Conservation (phyloP, 1,140 invertebrate species). For the Drosophila santomea region DNA sequence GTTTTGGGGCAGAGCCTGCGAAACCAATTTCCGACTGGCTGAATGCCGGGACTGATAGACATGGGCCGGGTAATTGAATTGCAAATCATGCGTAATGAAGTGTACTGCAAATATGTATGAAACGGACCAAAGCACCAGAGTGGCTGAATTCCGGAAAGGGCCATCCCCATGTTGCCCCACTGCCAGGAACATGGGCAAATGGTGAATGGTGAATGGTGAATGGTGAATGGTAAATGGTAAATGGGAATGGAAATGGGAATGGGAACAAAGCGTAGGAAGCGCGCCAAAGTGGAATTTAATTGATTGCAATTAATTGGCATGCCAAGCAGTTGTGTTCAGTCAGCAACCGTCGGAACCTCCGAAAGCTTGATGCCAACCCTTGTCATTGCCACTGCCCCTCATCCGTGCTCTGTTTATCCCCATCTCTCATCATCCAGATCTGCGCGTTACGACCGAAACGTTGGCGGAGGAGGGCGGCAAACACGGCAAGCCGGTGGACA, state of each 20-base stretch:
- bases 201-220: too few species aligned
- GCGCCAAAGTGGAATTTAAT: slow-evolving; percentile 61
- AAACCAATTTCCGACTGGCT: slow-evolving; percentile 50
- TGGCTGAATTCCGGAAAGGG: neutral
- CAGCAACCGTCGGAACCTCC: neutral
- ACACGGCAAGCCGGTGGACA: slow-evolving; percentile 17
- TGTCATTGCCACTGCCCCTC: slow-evolving; percentile 11
- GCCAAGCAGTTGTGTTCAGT: slow-evolving; percentile 7
- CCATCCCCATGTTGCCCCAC: too few species aligned
- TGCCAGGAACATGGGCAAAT: too few species aligned
- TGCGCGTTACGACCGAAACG: slow-evolving; percentile 75
- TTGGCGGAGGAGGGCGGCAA: slow-evolving; percentile 45
- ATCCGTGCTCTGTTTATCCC: neutral
- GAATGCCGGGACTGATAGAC: slow-evolving; percentile 29
- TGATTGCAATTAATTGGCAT: slow-evolving; percentile 77
- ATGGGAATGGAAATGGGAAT: too few species aligned
- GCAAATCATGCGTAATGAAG: slow-evolving; percentile 80
- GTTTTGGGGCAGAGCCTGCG: slow-evolving; percentile 6
- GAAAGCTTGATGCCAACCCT: slow-evolving; percentile 3
- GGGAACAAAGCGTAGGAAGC: slow-evolving; percentile 28
- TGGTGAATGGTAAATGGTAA: too few species aligned
- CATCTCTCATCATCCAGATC: slow-evolving; percentile 47
- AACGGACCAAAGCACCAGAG: slow-evolving; percentile 11
- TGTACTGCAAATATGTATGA: slow-evolving; percentile 71
- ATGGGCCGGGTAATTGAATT: slow-evolving; percentile 75